These are phyloP conservation scores for Polypterus bichir DNA, from an alignment of 2,113 vertebrate species.

Conservation along the genomic window DNA sequence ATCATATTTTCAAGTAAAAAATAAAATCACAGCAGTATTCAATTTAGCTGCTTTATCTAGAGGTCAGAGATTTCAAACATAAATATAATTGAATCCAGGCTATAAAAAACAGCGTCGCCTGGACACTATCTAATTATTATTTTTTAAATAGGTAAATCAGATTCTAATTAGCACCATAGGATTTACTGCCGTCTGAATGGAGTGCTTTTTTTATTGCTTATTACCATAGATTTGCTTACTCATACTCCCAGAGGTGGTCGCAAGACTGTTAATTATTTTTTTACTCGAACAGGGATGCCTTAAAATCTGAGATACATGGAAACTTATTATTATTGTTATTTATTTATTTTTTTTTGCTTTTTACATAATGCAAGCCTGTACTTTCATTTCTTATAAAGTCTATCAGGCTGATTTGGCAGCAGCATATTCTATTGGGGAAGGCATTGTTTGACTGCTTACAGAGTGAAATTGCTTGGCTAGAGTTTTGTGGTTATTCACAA, in stretches of 20 bases:
- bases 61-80: conserved; percentile 39
- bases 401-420: no score
- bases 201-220: conserved; percentile 43
- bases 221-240: conserved; percentile 37
- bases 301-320: conserved; percentile 6
- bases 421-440: neutral
- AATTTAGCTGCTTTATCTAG: conserved; percentile 39
- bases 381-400: no score
- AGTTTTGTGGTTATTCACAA: neutral
- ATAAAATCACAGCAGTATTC: conserved; percentile 28
- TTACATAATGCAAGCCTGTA: neutral
- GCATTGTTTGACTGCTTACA: neutral
- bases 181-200: conserved; percentile 33
- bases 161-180: conserved; percentile 64
- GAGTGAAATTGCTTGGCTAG: neutral
- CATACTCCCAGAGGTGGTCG: conserved; percentile 37
- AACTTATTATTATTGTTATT: conserved; percentile 5
- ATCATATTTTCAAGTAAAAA: conserved; percentile 43
- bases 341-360: neutral
- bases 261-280: conserved; percentile 28
- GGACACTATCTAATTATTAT: conserved; percentile 50
- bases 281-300: conserved; percentile 12
- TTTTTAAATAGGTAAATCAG: conserved; percentile 60
- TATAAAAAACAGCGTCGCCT: conserved; percentile 40
- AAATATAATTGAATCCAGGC: conserved; percentile 35